These are phyloP conservation scores for Leptobrachium leishanense DNA, from an alignment of 2,113 vertebrate species.

Conservation along the genomic window DNA sequence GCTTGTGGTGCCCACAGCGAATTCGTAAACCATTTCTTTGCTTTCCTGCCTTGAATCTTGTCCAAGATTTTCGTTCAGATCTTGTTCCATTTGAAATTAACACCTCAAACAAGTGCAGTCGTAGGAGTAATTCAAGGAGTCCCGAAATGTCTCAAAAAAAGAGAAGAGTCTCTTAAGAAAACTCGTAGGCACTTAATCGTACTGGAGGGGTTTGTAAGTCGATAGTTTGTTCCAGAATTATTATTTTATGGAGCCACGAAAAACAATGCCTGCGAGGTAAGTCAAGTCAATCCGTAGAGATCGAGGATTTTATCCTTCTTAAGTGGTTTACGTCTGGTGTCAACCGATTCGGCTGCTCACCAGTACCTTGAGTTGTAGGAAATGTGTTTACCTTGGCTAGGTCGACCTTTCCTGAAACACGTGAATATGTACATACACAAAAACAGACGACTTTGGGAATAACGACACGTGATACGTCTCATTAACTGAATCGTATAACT, in stretches of 20 bases:
- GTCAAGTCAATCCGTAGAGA: conserved; percentile 26
- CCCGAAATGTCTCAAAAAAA: conserved; percentile 45
- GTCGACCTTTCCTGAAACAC: not conserved
- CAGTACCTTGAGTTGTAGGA: not conserved
- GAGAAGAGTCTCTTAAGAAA: conserved; percentile 46
- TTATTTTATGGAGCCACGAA: conserved; percentile 45
- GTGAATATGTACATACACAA: not conserved
- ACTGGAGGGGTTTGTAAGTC: conserved; percentile 40
- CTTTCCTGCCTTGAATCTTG: conserved; percentile 43
- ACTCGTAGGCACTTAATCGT: conserved; percentile 42
- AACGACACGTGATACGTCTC: too few species aligned
- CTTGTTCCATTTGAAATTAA: conserved; percentile 51
- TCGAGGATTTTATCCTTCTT: conserved; percentile 8
- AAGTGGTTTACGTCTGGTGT: conserved; percentile 28
- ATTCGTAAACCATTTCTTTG: conserved; percentile 44
- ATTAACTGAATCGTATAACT: too few species aligned
- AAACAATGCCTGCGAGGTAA: conserved; percentile 34
- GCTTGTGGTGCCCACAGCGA: conserved; percentile 37
- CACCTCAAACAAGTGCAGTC: conserved; percentile 48
- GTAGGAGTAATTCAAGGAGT: conserved; percentile 48
- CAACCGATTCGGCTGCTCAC: conserved; percentile 21
- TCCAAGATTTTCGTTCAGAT: conserved; percentile 45
- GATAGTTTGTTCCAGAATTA: conserved; percentile 44
- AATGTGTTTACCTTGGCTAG: not conserved
- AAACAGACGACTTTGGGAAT: too few species aligned